Percentiles rank a stretch among this genome's conserved stretches.
Conservation (phyloP, 1,140 invertebrate species). For the Aricia agestis region DNA sequence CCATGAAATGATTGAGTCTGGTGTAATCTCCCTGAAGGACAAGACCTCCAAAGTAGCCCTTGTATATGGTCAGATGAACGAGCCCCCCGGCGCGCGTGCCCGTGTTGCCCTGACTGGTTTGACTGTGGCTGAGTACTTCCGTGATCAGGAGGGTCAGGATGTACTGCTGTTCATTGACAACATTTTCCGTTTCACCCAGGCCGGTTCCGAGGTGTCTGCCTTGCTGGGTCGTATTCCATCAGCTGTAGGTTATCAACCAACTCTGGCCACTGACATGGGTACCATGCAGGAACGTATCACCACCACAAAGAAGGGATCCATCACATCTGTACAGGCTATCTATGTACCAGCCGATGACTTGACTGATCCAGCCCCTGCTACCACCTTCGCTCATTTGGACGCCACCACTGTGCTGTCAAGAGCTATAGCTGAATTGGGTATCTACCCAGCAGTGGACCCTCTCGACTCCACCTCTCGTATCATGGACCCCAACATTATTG, state of each 20-base stretch:
- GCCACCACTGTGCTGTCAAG: constrained; percentile 99
- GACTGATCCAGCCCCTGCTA: constrained; percentile 98
- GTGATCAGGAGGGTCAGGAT: constrained; percentile 99
- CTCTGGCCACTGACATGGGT: constrained; percentile 99
- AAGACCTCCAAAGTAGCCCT: constrained; percentile 95
- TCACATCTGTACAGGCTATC: constrained; percentile 98
- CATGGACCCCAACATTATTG: constrained; percentile 97
- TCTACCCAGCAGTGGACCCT: constrained; percentile 99
- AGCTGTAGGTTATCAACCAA: constrained; percentile 99
- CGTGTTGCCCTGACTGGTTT: constrained; percentile 97
- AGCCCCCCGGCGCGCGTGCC: constrained; percentile 98
- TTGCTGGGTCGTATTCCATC: constrained; percentile 98
- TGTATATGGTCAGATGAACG: constrained; percentile 99
- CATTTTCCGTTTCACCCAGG: constrained; percentile 99
- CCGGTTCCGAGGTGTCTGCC: constrained; percentile 98
- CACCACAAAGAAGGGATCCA: constrained; percentile 78
- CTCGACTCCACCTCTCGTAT: constrained; percentile 99
- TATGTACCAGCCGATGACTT: constrained; percentile 99
- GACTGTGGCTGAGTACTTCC: constrained; percentile 98
- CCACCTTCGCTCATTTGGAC: constrained; percentile 99
- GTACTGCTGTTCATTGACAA: constrained; percentile 99
- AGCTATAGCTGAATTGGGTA: constrained; percentile 95
- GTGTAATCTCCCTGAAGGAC: constrained; percentile 95
- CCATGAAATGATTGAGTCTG: constrained; percentile 99
- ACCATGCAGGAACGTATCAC: constrained; percentile 99